Percentiles rank a stretch among this genome's conserved stretches.
These are phyloP conservation scores for Nymphalis io DNA, from an alignment of 1,140 invertebrate genomes.

Conservation along the genomic window DNA sequence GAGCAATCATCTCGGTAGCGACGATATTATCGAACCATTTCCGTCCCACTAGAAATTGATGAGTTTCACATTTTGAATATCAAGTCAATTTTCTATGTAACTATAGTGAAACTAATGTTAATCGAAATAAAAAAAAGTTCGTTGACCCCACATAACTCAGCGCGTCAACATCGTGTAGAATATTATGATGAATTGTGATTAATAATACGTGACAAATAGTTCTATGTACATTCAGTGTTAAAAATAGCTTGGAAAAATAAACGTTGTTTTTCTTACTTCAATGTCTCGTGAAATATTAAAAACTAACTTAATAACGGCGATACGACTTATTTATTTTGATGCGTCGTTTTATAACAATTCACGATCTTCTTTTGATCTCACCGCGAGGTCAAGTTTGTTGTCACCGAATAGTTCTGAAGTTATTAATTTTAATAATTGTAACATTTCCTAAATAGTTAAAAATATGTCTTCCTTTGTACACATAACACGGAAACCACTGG, in stretches of 20 bases:
- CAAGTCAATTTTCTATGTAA: slow-evolving; percentile 21
- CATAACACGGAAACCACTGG: no score
- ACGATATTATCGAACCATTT: slow-evolving; percentile 27
- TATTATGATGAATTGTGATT: slow-evolving; percentile 12
- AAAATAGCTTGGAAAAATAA: background rate
- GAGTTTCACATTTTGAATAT: slow-evolving; percentile 32
- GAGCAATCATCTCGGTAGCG: slow-evolving; percentile 32
- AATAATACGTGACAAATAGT: background rate
- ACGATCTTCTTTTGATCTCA: no score
- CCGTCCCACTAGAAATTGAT: slow-evolving; percentile 32
- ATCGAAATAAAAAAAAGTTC: background rate
- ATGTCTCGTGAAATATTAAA: no score
- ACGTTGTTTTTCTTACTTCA: background rate
- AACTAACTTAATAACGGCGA: no score
- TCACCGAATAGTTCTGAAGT: no score
- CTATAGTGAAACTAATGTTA: background rate
- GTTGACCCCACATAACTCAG: background rate
- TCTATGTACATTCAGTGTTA: background rate
- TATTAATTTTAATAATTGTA: no score
- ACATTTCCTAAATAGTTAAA: no score
- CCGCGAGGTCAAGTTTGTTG: no score
- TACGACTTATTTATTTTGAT: no score
- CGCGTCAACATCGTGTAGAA: background rate
- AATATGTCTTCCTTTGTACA: no score
- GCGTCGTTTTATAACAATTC: no score